Evolutionary conservation across 2,797 vertebrate species (phyloP).

Genomic region (Pygocentrus nattereri): DNA sequence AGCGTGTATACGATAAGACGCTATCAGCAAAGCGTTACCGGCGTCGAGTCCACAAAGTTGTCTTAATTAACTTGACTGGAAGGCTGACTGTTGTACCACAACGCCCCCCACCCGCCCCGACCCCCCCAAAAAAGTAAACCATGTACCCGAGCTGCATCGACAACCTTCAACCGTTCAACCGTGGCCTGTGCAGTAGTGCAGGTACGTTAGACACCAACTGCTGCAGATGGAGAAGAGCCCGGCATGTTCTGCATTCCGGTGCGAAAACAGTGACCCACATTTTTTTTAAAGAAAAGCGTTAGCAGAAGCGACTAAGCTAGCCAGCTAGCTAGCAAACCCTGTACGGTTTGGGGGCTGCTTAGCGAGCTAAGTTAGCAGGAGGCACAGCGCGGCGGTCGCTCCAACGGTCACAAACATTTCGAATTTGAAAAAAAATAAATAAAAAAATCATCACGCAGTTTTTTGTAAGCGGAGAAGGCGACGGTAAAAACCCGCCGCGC

Average conservation of each 20-base stretch:
- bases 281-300: conserved; percentile 10
- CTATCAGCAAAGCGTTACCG: no score
- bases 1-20: no score
- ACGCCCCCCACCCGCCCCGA: not conserved
- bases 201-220: not conserved
- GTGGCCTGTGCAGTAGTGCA: not conserved
- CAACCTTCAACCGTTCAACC: not conserved
- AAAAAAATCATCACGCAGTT: no score
- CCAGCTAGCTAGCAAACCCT: conserved; percentile 32
- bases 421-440: no score
- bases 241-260: conserved; percentile 33
- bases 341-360: conserved; percentile 7
- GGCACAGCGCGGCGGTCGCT: not conserved
- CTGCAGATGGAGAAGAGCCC: not conserved
- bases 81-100: not conserved
- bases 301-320: conserved; percentile 26
- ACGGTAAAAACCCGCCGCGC: not conserved
- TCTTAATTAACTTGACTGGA: not conserved
- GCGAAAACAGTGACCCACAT: conserved; percentile 59
- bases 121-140: not conserved
- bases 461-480: not conserved
- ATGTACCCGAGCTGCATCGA: not conserved
- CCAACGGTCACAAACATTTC: not conserved
- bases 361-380: conserved; percentile 44
- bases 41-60: not conserved